phyloP scores from a whole-genome alignment of 2,797 vertebrate species.

The Sphenopsis melanotis region DNA sequence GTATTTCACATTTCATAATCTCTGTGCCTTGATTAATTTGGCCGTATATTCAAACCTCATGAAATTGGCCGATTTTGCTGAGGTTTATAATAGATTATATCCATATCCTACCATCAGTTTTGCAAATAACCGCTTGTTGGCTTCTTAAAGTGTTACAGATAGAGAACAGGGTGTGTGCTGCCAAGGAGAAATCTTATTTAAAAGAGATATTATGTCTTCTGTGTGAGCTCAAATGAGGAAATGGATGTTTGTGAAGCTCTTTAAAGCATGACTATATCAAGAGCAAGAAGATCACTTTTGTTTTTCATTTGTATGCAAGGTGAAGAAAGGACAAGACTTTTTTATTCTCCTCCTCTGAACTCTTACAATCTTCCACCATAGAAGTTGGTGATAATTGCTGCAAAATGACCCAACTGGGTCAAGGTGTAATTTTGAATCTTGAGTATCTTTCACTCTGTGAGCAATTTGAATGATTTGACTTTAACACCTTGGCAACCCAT shows the following conservation, averaged over 20 bases:
- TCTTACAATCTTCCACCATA: not conserved
- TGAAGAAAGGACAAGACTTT: not conserved
- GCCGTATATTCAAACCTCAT: not conserved
- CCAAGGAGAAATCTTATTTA: slow-evolving; percentile 31
- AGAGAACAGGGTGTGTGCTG: not conserved
- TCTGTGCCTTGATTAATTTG: not conserved
- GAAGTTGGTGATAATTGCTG: slow-evolving; percentile 19
- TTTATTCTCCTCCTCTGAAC: not conserved
- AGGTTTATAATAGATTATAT: slow-evolving; percentile 37
- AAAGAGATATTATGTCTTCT: slow-evolving; percentile 31
- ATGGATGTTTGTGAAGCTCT: slow-evolving; percentile 30
- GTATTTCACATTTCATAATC: not conserved
- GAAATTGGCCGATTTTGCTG: slow-evolving; percentile 1
- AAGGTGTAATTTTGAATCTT: slow-evolving; percentile 13
- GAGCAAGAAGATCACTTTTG: slow-evolving; percentile 22
- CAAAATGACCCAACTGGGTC: not conserved
- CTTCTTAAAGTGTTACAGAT: slow-evolving; percentile 17
- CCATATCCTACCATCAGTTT: not conserved
- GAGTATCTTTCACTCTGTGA: not conserved
- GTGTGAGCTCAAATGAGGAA: slow-evolving; percentile 22
- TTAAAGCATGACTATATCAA: slow-evolving; percentile 41
- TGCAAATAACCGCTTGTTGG: slow-evolving; percentile 24
- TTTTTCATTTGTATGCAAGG: slow-evolving; percentile 34
- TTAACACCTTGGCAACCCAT: slow-evolving; percentile 8
- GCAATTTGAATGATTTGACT: slow-evolving; percentile 1